Base-by-base conservation (phyloP, 2,888 invertebrate species). In the Trissolcus japonicus region DNA sequence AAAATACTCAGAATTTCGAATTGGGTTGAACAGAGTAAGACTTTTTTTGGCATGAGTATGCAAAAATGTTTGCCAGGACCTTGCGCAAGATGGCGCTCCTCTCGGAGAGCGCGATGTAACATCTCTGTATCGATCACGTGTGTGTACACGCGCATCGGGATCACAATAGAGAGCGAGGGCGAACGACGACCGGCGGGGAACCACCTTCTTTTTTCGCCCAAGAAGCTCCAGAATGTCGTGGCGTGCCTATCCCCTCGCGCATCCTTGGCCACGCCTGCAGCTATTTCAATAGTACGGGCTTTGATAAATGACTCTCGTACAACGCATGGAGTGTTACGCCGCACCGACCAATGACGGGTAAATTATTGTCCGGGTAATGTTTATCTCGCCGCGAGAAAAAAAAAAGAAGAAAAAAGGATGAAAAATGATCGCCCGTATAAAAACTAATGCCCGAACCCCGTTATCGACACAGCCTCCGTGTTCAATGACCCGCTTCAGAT, bases 251-350 rank as follows among this genome's bases (percentile, higher is more conserved):
- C 77, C 78, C 69, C 68, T 61, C 78, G 81, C 79, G 77, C 79
- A 79, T 73, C 76, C 79, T 76, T 75, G 76, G 79, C 79, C 79
- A 79, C 79, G 79, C 79, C 79, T 79, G 79, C 76, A 68, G 75
- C 78, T 61, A 76, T 76, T 66, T 62, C 76, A 76, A 76, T 76
- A 71, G 78, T 75, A 78, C 25, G 61, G 67, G 59, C 65, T 74
- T 73, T 77, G 69, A 76, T 76, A 76, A 76, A 76, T 76, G 76
- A 76, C 71, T 61, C 43, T 48, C 63, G 53, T 67, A 77, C 75
- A 53, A 75, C 68, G 68, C 65, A 65, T 51, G 16, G 65, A 65
- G 16, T 29, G 55, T 57, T 67, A 67, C 61, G 67, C 62, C 40
- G 51, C 48, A 46, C 21, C 68, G 63, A 60, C 65, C 63, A 69